Base-by-base conservation (phyloP, 2,888 invertebrate species). In the Protophormia terraenovae region DNA sequence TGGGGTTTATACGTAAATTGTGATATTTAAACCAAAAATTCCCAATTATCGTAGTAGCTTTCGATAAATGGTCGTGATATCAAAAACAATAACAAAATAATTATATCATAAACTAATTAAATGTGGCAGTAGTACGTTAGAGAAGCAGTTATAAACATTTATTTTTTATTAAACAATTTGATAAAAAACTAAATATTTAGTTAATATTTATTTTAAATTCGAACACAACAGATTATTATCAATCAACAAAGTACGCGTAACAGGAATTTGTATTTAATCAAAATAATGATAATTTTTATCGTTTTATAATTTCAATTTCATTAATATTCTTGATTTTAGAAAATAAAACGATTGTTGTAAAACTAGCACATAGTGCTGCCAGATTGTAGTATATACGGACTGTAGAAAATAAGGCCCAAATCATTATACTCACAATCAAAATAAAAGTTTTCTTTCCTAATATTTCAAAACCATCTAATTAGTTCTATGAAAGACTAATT, bases 231-330 rank as follows among this genome's bases (percentile, higher is more conserved):
- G 38, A 38, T 62, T 62, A 38, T 62, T 14, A 22, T 14, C 22
- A 64, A n/a, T n/a, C n/a, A 60, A 35, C 5, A 35, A 6, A 16
- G 1, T 35, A 12, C 50, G 19, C 22, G 22, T 50, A 3, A 12
- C 22, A 22, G 22, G 7, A 38, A n/a, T 24, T 6, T 50, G 32
- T n/a, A n/a, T 50, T 69, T 50, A 35, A 50, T 50, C 47, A 66
- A 45, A 35, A 53, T 35, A 32, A 53, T 53, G 50, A 69, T 55
- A 27, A 38, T 24, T n/a, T 71, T 71, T 71, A 71, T 71, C 12
- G 55, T 55, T 71, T 71, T 55, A 55, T 71, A 69, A 50, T 53
- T 50, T 69, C 14, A 2, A 22, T 66, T 66, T 66, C 16, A 27
- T 10, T 10, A 27, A 41, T 16, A 41, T 45, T 66, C 45, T 66